Base-by-base conservation (phyloP, 2,797 vertebrate species). In the Rhinoraja longicauda region DNA sequence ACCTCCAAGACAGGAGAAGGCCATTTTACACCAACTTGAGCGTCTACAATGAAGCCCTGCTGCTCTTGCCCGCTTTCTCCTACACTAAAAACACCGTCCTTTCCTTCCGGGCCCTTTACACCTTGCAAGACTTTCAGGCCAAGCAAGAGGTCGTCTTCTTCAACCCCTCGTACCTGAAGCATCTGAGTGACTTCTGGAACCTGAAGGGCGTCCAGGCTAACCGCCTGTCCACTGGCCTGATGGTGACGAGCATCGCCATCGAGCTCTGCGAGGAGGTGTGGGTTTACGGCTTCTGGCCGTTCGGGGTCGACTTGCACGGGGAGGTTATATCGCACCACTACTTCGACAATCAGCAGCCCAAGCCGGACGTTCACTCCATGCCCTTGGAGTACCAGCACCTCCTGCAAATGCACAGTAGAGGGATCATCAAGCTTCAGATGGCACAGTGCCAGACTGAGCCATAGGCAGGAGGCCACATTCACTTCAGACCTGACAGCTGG, bases 211-310 rank as follows among this genome's bases (percentile, higher is more conserved):
- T 95, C 0, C 67, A 0, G 1, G 57, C 59, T n/a, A 0, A 0
- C 0, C 94, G 95, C 6, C 93, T 95, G 21, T 94, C 95, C 3
- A 70, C 94, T 0, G 95, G 95, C 1, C 92, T 95, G 29, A 93
- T 95, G 93, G 8, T 95, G 32, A 93, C 88, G 13, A 95, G 53
- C 32, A 21, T 77, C 0, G 95, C 95, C 0, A 13, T 95, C 32
- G 95, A 95, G 32, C n/a, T 95, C 21, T 95, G 95, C 29, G 76
- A 94, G 12, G 39, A 90, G 0, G 93, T 95, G 70, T 93, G 93
- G 9, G 93, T 95, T 15, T 95, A 95, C 1, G 95, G 95, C 0
- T 95, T 95, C 75, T 95, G 95, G 95, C 95, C 95, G 0, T 95
- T 95, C 24, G 26, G 0, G 0, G 13, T 19, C 0, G 93, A 93